These are phyloP conservation scores for Calephelis perditalis DNA, from an alignment of 2,888 invertebrate genomes.

Conservation along the genomic window DNA sequence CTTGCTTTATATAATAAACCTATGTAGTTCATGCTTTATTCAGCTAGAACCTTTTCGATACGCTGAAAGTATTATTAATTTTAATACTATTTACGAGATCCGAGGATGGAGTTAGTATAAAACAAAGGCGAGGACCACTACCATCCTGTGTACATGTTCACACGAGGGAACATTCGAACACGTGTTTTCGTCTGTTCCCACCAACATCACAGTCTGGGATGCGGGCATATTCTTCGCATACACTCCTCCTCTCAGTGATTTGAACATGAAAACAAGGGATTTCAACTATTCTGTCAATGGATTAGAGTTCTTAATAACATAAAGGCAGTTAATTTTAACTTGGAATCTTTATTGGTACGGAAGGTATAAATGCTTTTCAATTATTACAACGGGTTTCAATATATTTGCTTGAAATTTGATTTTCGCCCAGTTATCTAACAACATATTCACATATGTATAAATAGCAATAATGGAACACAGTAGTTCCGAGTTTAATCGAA, in stretches of 20 bases:
- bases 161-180: conserved; percentile 50
- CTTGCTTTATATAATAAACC: too few relatives aligned
- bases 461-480: too few relatives aligned
- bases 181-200: conserved; percentile 61
- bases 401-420: neutral
- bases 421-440: neutral
- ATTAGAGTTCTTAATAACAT: neutral
- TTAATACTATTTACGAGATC: conserved; percentile 1
- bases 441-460: neutral
- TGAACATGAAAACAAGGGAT: conserved; percentile 1
- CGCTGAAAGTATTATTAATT: too few relatives aligned
- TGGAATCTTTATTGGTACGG: neutral
- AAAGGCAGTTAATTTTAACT: neutral
- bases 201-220: conserved; percentile 42
- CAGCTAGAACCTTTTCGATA: too few relatives aligned
- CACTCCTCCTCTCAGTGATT: conserved; percentile 22
- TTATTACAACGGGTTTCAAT: conserved; percentile 3
- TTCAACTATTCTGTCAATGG: neutral
- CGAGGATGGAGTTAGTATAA: conserved; percentile 25
- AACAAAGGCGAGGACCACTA: conserved; percentile 36
- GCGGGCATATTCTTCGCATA: conserved; percentile 55
- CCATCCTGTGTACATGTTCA: conserved; percentile 50
- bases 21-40: too few relatives aligned
- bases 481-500: too few relatives aligned
- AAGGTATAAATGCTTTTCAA: conserved; percentile 2